Conservation (phyloP, 2,797 vertebrate species). For the Rhabdomys pumilio region DNA sequence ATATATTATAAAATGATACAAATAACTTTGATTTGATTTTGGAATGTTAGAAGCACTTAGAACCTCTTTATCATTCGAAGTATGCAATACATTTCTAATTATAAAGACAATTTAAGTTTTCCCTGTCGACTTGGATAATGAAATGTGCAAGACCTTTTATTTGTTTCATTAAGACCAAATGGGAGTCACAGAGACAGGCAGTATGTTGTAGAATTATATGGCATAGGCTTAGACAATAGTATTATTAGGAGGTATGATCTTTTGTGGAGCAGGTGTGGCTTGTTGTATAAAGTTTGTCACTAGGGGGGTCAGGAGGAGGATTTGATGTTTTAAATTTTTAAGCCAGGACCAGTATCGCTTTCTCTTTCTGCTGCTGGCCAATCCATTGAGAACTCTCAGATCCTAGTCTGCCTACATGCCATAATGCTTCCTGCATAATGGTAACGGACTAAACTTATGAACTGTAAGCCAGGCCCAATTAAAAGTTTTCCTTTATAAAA, state of each 20-base stretch:
- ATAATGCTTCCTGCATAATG: not conserved
- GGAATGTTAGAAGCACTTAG: conserved; percentile 64
- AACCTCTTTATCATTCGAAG: conserved; percentile 52
- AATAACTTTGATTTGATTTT: conserved; percentile 83
- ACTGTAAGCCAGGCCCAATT: not conserved
- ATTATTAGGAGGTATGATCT: not conserved
- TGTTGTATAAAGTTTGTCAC: not conserved
- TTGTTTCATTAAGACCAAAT: conserved; percentile 46
- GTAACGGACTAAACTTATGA: not conserved
- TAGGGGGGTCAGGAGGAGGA: fast-evolving
- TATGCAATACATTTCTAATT: conserved; percentile 40
- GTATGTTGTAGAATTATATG: not conserved
- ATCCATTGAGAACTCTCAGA: not conserved
- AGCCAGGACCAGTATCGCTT: not conserved
- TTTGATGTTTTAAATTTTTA: not conserved
- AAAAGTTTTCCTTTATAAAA: not conserved
- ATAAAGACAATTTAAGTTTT: conserved; percentile 28
- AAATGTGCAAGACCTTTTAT: conserved; percentile 12
- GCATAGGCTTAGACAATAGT: not conserved
- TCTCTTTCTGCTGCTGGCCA: not conserved
- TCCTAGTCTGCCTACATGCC: not conserved
- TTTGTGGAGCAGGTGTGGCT: not conserved
- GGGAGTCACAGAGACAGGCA: not conserved
- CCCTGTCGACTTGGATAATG: not conserved
- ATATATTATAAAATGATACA: conserved; percentile 73